These are phyloP conservation scores for Malurus melanocephalus DNA, from an alignment of 2,113 vertebrate genomes.

Conservation along the genomic window DNA sequence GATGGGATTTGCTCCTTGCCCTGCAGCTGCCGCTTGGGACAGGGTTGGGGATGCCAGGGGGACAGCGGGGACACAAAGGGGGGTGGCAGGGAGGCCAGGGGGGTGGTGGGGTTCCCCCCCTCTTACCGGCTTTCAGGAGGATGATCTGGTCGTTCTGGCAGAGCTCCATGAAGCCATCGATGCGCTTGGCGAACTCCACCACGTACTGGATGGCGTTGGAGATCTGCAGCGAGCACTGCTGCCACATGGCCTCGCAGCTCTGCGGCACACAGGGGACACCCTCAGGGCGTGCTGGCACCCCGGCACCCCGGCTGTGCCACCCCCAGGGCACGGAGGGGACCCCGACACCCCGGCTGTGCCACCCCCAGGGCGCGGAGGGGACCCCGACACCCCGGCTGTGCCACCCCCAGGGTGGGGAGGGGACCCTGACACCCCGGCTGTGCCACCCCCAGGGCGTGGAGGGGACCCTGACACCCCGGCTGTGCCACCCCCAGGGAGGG, in stretches of 20 bases:
- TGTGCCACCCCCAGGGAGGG: rapidly evolving
- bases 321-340: neutral
- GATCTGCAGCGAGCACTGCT: conserved; percentile 85
- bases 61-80: rapidly evolving
- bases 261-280: neutral
- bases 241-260: conserved; percentile 89
- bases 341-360: too few species aligned
- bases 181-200: conserved; percentile 90
- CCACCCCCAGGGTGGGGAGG: too few species aligned
- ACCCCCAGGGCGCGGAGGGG: too few species aligned
- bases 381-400: too few species aligned
- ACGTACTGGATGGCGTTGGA: conserved; percentile 91
- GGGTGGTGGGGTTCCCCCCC: neutral
- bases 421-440: too few species aligned
- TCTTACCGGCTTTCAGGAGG: conserved; percentile 90
- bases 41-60: rapidly evolving
- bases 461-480: neutral
- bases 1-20: neutral
- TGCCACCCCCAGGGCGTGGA: neutral
- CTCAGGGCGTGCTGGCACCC: neutral
- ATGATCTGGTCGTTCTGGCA: conserved; percentile 94
- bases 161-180: conserved; percentile 90
- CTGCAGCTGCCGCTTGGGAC: rapidly evolving
- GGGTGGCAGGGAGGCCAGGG: neutral
- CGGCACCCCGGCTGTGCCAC: rapidly evolving